Evolutionary conservation across 2,797 vertebrate genomes (phyloP), one percentile per base, ranked within the genome.

Genomic region (Enteromius argenteus): DNA sequence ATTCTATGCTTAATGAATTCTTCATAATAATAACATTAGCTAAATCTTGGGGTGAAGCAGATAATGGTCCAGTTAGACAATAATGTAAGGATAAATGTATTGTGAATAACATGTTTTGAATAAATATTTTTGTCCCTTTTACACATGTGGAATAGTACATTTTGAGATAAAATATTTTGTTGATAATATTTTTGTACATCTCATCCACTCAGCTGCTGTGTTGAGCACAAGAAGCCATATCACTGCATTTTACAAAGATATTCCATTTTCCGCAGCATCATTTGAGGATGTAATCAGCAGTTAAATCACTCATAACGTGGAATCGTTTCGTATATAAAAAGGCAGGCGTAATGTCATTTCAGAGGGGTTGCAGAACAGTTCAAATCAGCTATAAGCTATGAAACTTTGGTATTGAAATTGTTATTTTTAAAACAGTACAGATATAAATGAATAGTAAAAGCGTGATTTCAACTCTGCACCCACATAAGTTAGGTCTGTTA

Each of bases 211-310:
- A 3, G 10, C 10, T 44, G 21, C n/a, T 44, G 39, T 5, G 21
- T 53, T 49, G 3, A 35, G 30, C 46, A 53, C 46, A 53, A 74
- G 17, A 72, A 35, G 5, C 10, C 37, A 44, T 19, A 73, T 51
- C 15, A 0, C 27, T 21, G 44, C 17, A 32, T 27, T 73, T 73
- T 51, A 35, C 17, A 73, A 32, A 30, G 30, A 30, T 35, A 53
- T 74, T 74, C 30, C 27, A 53, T 74, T 53, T 35, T 13, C 27
- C 53, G 17, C 46, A 32, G 30, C 30, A 74, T 74, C 30, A 35
- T 74, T 74, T 53, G 46, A 74, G 46, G 72, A 74, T 53, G 17
- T n/a, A 74, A 32, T 74, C 72, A 74, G 49, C 30, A n/a, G 27
- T 74, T 30, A 74, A 53, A 74, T 74, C 10, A 53, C 49, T 35